Base-by-base conservation (phyloP, 30 jellyfish, hydroid and myxozoan species). In the Rhopilema esculentum region DNA sequence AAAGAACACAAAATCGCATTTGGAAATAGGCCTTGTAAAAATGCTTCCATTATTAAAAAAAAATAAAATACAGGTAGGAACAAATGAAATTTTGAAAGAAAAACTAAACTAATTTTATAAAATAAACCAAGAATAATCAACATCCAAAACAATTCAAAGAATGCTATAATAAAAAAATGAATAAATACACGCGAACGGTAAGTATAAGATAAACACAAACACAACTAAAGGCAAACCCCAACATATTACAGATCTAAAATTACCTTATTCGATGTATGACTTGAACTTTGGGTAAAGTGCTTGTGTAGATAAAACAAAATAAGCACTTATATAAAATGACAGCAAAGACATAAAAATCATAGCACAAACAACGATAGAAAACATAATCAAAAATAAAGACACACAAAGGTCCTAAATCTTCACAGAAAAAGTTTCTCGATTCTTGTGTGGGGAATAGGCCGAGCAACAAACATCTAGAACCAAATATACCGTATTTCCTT, bases 231-330 rank as follows among this genome's bases (percentile, higher is more conserved):
- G 31, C 20, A 31, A 77, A 63, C 69, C 24, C 32, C 49, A 79
- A 22, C 62, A 66, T 57, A 79, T 27, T 62, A 57, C 78, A 79
- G 22, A 28, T 70, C 80, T 28, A 28, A 70, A 30, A n/a, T 65
- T 83, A 83, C 91, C 91, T 83, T 71, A 83, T 83, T 69, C 91
- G 80, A 74, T 83, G 91, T 32, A 83, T 83, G 69, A 83, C 91
- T 83, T 83, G 91, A 70, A 83, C 91, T 53, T 83, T 83, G 71
- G 91, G 91, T 62, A 83, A 71, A 51, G 71, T 27, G 85, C 91
- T 83, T 83, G 76, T 31, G 66, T 83, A 83, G 52, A 77, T 62
- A 76, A 77, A 71, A 88, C 88, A 64, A 27, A 73, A 84, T 52
- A 74, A 0, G 53, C 8, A 4, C 27, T 61, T n/a, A 25, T 49